Base-by-base conservation (phyloP, 2,888 invertebrate species). In the Dryomyza anilis region DNA sequence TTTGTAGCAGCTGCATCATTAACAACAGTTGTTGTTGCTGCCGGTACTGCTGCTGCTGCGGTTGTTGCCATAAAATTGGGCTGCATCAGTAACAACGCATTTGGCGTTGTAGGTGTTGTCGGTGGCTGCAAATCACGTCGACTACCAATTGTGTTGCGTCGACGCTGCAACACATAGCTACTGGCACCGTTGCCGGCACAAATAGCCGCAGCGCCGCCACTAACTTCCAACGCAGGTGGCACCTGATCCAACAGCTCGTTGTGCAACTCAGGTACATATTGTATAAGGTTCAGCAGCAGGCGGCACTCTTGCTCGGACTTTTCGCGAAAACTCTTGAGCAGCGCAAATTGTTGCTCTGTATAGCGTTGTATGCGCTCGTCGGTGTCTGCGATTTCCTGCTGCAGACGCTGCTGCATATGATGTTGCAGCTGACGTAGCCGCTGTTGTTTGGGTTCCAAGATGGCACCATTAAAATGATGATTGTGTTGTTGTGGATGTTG, bases 281-380 rank as follows among this genome's bases (percentile, higher is more conserved):
- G 76, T 48, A 81, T 75, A 55, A 74, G 70, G 86, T 88, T 88
- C 79, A 86, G 84, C 83, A 89, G 86, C 80, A 87, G 85, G 81
- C 88, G 87, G 78, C 89, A 89, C 81, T 93, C 92, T 74, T 86
- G 88, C 75, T 90, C 89, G 69, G 90, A 89, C 77, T 86, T 88
- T 80, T 91, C 91, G 76, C 88, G 88, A 80, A 88, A 89, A 70
- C 87, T 87, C 78, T 94, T 92, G 73, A 93, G 86, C 71, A 89
- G 86, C 67, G 89, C 87, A 85, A 91, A 91, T 77, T 92, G 90
- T 76, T 89, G 89, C 74, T 90, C 90, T 69, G 89, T 88, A 83
- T 87, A 94, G 67, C 87, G 87, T 75, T 90, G 88, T 67, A 95
- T 90, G 71, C 89, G 87, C 73, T 91, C 91, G 76, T 93, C 93